Conservation (phyloP, 2,888 invertebrate species). For the Congeria kusceri region DNA sequence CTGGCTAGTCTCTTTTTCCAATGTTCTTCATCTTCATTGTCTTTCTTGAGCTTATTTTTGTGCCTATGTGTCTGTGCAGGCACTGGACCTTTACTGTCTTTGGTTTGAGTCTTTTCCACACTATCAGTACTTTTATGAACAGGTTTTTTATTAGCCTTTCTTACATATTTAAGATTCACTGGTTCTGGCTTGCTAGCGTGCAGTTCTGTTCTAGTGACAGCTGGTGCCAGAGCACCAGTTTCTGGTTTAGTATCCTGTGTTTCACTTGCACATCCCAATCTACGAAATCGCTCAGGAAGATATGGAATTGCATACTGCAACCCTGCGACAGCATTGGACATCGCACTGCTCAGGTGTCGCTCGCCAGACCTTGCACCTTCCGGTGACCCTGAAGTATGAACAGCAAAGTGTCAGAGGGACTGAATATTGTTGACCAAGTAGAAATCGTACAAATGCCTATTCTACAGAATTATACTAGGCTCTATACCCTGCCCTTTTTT, state of each 20-base stretch:
- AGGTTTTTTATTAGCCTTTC: too few relatives aligned
- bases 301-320: conserved; percentile 66
- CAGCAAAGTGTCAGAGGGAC: too few relatives aligned
- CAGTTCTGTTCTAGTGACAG: too few relatives aligned
- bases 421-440: too few relatives aligned
- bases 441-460: too few relatives aligned
- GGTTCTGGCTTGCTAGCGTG: too few relatives aligned
- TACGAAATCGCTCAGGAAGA: conserved; percentile 56
- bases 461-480: too few relatives aligned
- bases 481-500: too few relatives aligned
- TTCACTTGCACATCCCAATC: conserved; percentile 5
- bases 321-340: conserved; percentile 44
- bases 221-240: too few relatives aligned
- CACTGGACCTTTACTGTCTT: not conserved
- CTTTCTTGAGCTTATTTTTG: not conserved
- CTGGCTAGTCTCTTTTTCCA: conserved; percentile 6
- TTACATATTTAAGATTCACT: too few relatives aligned
- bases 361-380: not conserved
- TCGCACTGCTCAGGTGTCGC: conserved; percentile 16
- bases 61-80: not conserved
- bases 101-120: too few relatives aligned
- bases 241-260: not conserved
- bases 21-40: conserved; percentile 5
- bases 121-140: not conserved
- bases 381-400: not conserved